Conservation (phyloP, 2,888 invertebrate species). For the Leptothorax acervorum region DNA sequence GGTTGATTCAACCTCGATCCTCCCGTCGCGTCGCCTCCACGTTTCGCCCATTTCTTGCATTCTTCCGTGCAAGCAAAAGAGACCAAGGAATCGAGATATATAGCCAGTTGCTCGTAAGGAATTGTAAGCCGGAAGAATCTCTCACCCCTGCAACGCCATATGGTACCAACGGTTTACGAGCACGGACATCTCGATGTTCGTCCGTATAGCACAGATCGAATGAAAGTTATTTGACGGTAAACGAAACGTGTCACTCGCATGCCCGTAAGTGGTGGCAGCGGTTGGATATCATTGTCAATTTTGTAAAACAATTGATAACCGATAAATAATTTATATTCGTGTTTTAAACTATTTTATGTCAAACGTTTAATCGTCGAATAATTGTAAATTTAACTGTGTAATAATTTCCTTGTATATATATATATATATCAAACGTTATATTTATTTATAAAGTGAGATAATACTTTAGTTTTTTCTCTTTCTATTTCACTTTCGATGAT, state of each 20-base stretch:
- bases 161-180: slow-evolving; percentile 32
- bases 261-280: not conserved
- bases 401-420: not conserved
- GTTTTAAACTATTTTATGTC: not conserved
- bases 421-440: too few species aligned
- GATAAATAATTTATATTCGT: not conserved
- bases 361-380: not conserved
- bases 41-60: not conserved
- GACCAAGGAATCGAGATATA: slow-evolving; percentile 22
- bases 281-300: slow-evolving; percentile 10
- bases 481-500: not conserved
- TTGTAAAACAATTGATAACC: not conserved
- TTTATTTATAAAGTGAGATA: not conserved
- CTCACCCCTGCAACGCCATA: slow-evolving; percentile 27
- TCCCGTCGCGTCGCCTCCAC: not conserved
- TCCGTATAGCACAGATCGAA: not conserved
- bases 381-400: not conserved
- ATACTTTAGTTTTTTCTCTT: not conserved
- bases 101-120: slow-evolving; percentile 15
- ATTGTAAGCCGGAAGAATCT: slow-evolving; percentile 42
- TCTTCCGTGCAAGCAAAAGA: not conserved
- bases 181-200: not conserved
- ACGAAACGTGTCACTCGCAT: not conserved
- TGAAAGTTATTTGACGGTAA: not conserved
- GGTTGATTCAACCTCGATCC: slow-evolving; percentile 45